These are phyloP conservation scores for Corythoichthys haematopterus DNA, from an alignment of 2,113 vertebrate species.

Conservation along the genomic window DNA sequence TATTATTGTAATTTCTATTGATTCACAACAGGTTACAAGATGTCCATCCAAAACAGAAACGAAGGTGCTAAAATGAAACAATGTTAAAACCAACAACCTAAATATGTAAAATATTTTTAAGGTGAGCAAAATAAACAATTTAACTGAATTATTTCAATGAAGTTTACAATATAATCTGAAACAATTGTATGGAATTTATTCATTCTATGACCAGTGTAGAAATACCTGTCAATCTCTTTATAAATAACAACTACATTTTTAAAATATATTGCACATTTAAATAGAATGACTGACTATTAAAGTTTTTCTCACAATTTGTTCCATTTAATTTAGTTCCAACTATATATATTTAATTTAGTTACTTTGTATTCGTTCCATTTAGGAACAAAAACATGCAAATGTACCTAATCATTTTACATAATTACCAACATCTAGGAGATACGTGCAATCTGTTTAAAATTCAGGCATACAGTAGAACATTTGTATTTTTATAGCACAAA, in stretches of 20 bases:
- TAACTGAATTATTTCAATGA: background rate
- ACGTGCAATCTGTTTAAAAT: background rate
- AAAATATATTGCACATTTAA: background rate
- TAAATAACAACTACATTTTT: background rate
- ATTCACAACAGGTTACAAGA: background rate
- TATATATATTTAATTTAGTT: background rate
- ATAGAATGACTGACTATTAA: background rate
- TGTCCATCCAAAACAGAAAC: background rate
- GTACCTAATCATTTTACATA: background rate
- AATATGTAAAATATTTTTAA: background rate
- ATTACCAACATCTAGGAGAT: background rate
- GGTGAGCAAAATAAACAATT: background rate
- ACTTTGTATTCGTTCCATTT: background rate
- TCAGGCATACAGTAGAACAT: background rate
- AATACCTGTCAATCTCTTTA: background rate
- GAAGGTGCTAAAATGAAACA: background rate
- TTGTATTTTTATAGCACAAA: background rate
- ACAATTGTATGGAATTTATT: background rate
- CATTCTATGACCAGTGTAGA: background rate
- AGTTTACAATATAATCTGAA: background rate
- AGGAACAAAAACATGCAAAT: background rate
- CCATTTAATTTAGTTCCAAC: background rate
- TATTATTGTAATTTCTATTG: slow-evolving; percentile 12
- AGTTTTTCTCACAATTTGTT: background rate
- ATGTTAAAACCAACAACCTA: background rate